Conservation (phyloP, 1,140 invertebrate genomes). For the Centruroides sculpturatus region DNA sequence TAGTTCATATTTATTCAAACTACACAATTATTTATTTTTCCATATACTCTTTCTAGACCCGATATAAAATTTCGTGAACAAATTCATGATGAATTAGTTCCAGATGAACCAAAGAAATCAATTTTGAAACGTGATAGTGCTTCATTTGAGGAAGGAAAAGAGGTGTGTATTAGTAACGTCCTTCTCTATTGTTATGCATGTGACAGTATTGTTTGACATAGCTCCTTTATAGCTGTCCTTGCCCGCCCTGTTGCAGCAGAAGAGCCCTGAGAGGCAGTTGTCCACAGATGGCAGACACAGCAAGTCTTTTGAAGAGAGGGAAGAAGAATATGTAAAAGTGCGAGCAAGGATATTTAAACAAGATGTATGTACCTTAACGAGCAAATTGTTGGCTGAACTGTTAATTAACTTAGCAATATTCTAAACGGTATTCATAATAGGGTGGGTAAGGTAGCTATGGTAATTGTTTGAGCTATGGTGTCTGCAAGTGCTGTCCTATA, state of each 20-base stretch:
- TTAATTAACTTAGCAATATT: no score
- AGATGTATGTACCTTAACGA: conserved; percentile 32
- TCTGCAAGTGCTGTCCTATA: no score
- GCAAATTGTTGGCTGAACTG: no score
- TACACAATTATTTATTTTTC: no score
- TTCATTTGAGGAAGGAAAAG: conserved; percentile 52
- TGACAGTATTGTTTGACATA: no score
- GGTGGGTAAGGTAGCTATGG: no score
- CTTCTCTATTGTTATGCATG: no score
- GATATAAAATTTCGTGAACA: conserved; percentile 29
- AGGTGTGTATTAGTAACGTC: conserved; percentile 6
- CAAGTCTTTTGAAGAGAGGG: conserved; percentile 79
- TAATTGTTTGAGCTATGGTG: no score
- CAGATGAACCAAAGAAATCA: conserved; percentile 52
- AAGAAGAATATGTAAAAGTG: conserved; percentile 70
- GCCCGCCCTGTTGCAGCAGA: conserved; percentile 19
- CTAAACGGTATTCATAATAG: no score
- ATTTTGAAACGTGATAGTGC: conserved; percentile 68
- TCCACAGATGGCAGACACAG: conserved; percentile 52
- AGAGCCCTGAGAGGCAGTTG: conserved; percentile 38
- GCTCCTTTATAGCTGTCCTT: neutral
- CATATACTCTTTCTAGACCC: conserved; percentile 21
- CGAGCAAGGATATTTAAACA: conserved; percentile 64
- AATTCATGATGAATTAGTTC: conserved; percentile 34
- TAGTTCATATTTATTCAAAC: no score